Evolutionary conservation across 2,888 invertebrate species (phyloP).

Genomic region (Bombyx huttoni): DNA sequence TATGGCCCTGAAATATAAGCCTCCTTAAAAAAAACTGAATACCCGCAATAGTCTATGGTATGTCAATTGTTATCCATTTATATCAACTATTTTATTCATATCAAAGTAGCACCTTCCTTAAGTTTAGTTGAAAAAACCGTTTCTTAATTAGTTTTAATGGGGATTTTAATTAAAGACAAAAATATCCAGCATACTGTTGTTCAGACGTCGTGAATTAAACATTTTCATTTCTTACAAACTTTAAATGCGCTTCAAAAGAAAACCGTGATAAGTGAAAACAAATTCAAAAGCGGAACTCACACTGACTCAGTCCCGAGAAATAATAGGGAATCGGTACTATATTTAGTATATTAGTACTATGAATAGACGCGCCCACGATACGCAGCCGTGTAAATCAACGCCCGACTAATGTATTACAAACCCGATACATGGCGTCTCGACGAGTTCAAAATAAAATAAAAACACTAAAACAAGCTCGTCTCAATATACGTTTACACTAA

Average conservation of each 20-base stretch:
- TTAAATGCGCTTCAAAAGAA: not conserved
- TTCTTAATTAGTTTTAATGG: too few species aligned
- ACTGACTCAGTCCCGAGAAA: slow-evolving; percentile 58
- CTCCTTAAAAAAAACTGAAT: too few species aligned
- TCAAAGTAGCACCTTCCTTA: too few species aligned
- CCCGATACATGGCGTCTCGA: slow-evolving; percentile 37
- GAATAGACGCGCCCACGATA: slow-evolving; percentile 65
- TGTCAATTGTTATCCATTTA: too few species aligned
- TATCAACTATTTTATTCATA: too few species aligned
- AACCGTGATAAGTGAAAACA: slow-evolving; percentile 11
- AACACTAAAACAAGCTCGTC: slow-evolving; percentile 3
- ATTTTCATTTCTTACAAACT: too few species aligned
- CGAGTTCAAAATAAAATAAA: slow-evolving; percentile 26
- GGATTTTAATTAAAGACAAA: too few species aligned
- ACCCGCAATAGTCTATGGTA: too few species aligned
- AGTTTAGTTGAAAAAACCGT: too few species aligned
- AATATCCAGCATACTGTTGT: too few species aligned
- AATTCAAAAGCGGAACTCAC: slow-evolving; percentile 46
- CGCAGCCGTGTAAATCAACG: slow-evolving; percentile 62
- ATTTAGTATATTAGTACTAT: slow-evolving; percentile 67
- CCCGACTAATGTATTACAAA: slow-evolving; percentile 61
- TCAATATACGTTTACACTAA: slow-evolving; percentile 11
- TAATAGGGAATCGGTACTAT: slow-evolving; percentile 66
- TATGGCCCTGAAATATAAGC: too few species aligned
- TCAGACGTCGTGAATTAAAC: too few species aligned